phyloP scores from a whole-genome alignment of 2,113 vertebrate genomes.

The Gobio gobio region DNA sequence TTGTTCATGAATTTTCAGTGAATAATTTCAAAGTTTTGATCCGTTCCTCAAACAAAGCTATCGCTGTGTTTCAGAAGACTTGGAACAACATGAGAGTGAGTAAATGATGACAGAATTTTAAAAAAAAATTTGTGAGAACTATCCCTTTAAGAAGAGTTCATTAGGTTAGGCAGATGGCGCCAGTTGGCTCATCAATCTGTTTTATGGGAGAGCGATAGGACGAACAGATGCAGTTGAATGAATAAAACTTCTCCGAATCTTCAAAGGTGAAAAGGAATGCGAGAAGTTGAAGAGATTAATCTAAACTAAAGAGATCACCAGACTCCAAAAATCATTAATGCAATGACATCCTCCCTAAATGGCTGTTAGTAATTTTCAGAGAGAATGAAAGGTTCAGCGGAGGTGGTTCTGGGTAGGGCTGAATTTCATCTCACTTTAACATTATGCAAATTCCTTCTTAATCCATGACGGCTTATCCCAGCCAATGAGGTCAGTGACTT shows the following conservation, averaged over 20 bases:
- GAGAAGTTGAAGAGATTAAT: conserved; percentile 57
- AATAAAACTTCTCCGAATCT: conserved; percentile 58
- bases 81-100: background rate
- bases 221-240: conserved; percentile 36
- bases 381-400: conserved; percentile 46
- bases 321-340: conserved; percentile 56
- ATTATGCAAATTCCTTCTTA: conserved; percentile 62
- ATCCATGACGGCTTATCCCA: conserved; percentile 58
- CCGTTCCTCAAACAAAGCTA: background rate
- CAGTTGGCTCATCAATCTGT: conserved; percentile 36
- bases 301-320: conserved; percentile 61
- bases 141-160: conserved; percentile 36
- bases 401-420: conserved; percentile 50
- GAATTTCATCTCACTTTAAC: conserved; percentile 48
- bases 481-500: conserved; percentile 60
- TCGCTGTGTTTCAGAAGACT: background rate
- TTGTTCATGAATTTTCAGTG: background rate
- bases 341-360: conserved; percentile 46
- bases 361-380: conserved; percentile 30
- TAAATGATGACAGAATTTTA: background rate
- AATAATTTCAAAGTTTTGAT: background rate
- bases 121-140: background rate
- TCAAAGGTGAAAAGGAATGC: conserved; percentile 61
- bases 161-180: conserved; percentile 43
- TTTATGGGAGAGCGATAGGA: conserved; percentile 34